These are phyloP conservation scores for Autographa gamma DNA, from an alignment of 2,888 invertebrate species.

Conservation along the genomic window DNA sequence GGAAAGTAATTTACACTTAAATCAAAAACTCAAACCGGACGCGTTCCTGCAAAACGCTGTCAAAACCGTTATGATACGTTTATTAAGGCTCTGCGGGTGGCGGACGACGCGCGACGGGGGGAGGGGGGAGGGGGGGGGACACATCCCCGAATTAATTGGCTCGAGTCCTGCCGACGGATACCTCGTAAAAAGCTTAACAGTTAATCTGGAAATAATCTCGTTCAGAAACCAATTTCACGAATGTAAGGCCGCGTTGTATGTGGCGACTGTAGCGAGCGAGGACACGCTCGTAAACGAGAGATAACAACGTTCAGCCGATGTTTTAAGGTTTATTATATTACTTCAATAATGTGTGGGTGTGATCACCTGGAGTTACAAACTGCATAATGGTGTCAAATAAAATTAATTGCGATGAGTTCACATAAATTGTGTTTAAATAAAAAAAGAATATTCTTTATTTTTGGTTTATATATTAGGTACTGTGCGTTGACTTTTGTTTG, in stretches of 20 bases:
- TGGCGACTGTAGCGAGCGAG: too few relatives aligned
- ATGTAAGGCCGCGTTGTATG: background rate
- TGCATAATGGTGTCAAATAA: too few relatives aligned
- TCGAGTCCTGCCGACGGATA: constrained; percentile 3
- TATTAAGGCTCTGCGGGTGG: constrained; percentile 30
- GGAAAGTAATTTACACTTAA: too few relatives aligned
- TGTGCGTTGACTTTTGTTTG: too few relatives aligned
- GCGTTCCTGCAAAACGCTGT: background rate
- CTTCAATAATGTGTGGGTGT: background rate
- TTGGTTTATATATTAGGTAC: too few relatives aligned
- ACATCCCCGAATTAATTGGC: background rate
- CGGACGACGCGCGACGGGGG: constrained; percentile 23
- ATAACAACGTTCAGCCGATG: background rate
- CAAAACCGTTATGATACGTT: constrained; percentile 8
- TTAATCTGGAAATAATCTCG: background rate
- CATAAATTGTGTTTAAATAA: too few relatives aligned
- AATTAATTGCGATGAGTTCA: too few relatives aligned
- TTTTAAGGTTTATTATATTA: background rate
- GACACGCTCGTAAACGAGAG: background rate
- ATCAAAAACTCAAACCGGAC: constrained; percentile 16
- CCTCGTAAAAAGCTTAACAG: constrained; percentile 5
- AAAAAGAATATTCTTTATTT: too few relatives aligned
- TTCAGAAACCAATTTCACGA: background rate
- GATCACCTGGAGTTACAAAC: background rate
- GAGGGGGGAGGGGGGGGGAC: background rate